Base-by-base conservation (phyloP, 64 coral and sea anemone species). In the Montipora efflorescens region DNA sequence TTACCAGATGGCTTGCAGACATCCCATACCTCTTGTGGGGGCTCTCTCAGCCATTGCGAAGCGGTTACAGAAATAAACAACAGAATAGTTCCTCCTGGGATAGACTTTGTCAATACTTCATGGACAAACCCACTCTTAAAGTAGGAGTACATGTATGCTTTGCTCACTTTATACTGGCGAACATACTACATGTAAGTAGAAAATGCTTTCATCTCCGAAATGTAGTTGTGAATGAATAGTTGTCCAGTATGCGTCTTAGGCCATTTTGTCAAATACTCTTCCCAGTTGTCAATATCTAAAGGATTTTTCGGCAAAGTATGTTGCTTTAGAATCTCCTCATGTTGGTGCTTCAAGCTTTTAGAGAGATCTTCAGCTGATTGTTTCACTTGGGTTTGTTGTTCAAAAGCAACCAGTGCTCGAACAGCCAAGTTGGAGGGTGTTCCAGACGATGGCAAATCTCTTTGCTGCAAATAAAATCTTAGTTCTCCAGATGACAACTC, bases 101-200 rank as follows among this genome's bases (percentile, higher is more conserved):
- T 47, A 78, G 23, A 73, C 50, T 87, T 78, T 22, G 88, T 44
- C 8, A 78, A 45, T 36, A 90, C 53, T 72, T 84, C 48, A 78
- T 94, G 87, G 1, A 94, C 87, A 72, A 77, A 90, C 9, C 70
- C 87, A 77, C 87, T 90, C 62, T 94, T 90, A 16, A 94, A 84
- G 18, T 90, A 78, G 0, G 88, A 90, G 47, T 90, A 90, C 3
- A 4, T 8, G 2, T 57, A 57, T 4, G 88, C 93, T 76, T 95
- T 95, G 48, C 89, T 86, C 1, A 79, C 76, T 21, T 91, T 91
- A 59, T 91, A 87, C 47, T 91, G 89, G 11, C 82, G 81, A 71
- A 95, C 48, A 47, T 91, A 36, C 36, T 36, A n/a, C n/a, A n/a
- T n/a, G n/a, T n/a, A 36, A 36, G 36, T 36, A 36, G 36, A 36